These are phyloP conservation scores for Drosophila tropicalis DNA, from an alignment of 1,140 invertebrate genomes.

Conservation along the genomic window DNA sequence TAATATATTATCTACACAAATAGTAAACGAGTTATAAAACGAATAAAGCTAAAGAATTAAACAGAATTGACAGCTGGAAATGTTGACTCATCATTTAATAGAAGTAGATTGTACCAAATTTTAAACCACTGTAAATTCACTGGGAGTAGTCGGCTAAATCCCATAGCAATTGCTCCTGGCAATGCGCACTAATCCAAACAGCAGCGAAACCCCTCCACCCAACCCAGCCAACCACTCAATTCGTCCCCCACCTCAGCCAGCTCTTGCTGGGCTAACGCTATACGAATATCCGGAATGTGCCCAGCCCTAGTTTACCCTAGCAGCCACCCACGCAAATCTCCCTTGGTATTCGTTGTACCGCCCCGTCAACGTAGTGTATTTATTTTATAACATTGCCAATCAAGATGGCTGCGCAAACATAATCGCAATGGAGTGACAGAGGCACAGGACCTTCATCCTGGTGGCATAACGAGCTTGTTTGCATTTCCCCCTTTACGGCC, in stretches of 20 bases:
- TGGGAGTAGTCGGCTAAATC: slow-evolving; percentile 52
- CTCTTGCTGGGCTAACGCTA: slow-evolving; percentile 26
- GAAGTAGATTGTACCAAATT: not conserved
- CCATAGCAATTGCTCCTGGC: slow-evolving; percentile 75
- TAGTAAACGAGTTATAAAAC: too few relatives aligned
- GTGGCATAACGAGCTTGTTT: slow-evolving; percentile 62
- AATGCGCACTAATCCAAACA: slow-evolving; percentile 70
- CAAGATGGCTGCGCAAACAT: slow-evolving; percentile 70
- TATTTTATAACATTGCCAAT: slow-evolving; percentile 83
- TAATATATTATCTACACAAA: too few relatives aligned
- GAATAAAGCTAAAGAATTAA: too few relatives aligned
- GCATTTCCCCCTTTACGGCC: slow-evolving; percentile 50
- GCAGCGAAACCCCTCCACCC: not conserved
- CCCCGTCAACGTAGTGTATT: slow-evolving; percentile 70
- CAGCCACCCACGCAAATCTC: not conserved
- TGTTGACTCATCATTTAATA: not conserved
- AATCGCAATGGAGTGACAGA: slow-evolving; percentile 66
- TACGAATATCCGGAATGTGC: slow-evolving; percentile 58
- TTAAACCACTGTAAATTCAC: slow-evolving; percentile 19
- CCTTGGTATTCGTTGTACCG: not conserved
- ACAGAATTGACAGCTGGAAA: too few relatives aligned
- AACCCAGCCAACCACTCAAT: slow-evolving; percentile 36
- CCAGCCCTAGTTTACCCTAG: not conserved
- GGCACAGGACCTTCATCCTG: slow-evolving; percentile 41
- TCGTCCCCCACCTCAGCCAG: slow-evolving; percentile 18